Percentiles rank a stretch among this genome's conserved stretches.
Evolutionary conservation across 30 jellyfish, hydroid and myxozoan species (phyloP).

Genomic region (Phacellophora camtschatica): DNA sequence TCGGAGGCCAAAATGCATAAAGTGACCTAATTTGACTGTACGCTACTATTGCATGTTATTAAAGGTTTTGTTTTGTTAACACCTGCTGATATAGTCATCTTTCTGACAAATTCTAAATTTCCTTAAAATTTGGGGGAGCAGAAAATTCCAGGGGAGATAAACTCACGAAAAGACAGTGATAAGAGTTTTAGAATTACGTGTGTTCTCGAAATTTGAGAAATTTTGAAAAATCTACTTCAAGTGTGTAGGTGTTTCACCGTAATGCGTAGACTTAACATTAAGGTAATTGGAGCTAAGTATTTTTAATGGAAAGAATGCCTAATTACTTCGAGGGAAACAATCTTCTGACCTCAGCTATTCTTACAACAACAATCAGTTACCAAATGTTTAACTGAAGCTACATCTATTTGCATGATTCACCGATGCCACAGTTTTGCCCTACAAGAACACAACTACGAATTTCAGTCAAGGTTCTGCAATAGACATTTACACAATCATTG

Average conservation of each 20-base stretch:
- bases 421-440: constrained; percentile 1
- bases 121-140: too few relatives aligned
- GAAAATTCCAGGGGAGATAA: too few relatives aligned
- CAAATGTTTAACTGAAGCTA: background rate
- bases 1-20: background rate
- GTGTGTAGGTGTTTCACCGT: background rate
- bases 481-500: background rate
- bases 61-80: too few relatives aligned
- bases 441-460: background rate
- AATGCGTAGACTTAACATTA: background rate
- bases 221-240: too few relatives aligned
- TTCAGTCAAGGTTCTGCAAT: background rate
- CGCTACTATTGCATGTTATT: too few relatives aligned
- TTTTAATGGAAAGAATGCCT: background rate
- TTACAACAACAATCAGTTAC: background rate
- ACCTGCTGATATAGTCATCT: background rate
- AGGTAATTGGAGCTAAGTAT: background rate
- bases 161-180: too few relatives aligned
- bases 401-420: background rate
- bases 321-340: background rate
- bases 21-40: background rate
- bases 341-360: constrained; percentile 2
- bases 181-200: too few relatives aligned
- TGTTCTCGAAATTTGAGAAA: too few relatives aligned
- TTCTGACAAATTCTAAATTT: too few relatives aligned